phyloP scores from a whole-genome alignment of 2,797 vertebrate genomes.

The Cynopterus sphinx region DNA sequence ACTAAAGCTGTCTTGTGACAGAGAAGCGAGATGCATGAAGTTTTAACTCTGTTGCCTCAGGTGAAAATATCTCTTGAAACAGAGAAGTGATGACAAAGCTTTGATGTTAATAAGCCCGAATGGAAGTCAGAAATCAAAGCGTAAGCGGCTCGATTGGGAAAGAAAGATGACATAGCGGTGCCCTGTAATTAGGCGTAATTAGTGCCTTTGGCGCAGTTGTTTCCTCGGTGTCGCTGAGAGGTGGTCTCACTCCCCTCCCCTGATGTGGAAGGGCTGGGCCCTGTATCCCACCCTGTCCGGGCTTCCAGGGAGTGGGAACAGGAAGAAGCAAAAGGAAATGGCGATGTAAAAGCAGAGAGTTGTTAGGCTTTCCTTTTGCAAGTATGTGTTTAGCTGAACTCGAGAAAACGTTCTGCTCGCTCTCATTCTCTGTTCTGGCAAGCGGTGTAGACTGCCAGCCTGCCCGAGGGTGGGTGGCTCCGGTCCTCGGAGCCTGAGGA shows the following conservation, averaged over 20 bases:
- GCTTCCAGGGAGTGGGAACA: background rate
- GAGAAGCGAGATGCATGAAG: conserved; percentile 82
- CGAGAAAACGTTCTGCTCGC: conserved; percentile 13
- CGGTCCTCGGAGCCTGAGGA: background rate
- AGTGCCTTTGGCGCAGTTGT: conserved; percentile 86
- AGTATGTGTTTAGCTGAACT: background rate
- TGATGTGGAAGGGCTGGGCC: conserved; percentile 73
- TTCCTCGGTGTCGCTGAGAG: conserved; percentile 84
- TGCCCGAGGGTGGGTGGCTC: background rate
- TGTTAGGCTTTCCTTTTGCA: conserved; percentile 48
- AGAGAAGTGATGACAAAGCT: conserved; percentile 88
- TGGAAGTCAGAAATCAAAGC: conserved; percentile 90
- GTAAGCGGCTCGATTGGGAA: conserved; percentile 86
- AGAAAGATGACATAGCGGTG: conserved; percentile 87
- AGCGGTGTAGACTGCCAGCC: background rate
- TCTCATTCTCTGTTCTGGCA: background rate
- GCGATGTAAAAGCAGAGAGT: conserved; percentile 63
- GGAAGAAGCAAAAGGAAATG: conserved; percentile 2
- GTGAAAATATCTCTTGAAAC: conserved; percentile 85
- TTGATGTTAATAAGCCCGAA: conserved; percentile 90
- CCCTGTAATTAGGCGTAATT: conserved; percentile 88
- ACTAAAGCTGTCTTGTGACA: conserved; percentile 81
- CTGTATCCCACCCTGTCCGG: conserved; percentile 75
- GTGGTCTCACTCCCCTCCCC: conserved; percentile 81
- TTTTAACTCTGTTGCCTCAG: conserved; percentile 84